A percentile compares a stretch with the other conserved stretches of the same genome.
These are phyloP conservation scores for Protobothrops mucrosquamatus DNA, from an alignment of 2,113 vertebrate species.

Conservation along the genomic window DNA sequence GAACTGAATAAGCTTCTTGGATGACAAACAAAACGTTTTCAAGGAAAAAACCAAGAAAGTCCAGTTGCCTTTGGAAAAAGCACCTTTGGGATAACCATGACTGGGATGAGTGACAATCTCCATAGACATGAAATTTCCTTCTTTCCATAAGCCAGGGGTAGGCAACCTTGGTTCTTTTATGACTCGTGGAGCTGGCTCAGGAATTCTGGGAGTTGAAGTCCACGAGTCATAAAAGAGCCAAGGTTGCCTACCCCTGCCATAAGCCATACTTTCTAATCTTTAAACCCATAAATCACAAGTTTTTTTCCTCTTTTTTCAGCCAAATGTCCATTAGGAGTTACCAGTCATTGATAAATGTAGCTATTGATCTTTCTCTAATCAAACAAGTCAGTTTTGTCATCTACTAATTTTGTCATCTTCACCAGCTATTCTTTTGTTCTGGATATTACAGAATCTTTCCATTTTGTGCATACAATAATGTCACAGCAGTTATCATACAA, in stretches of 20 bases:
- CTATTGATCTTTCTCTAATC: not conserved
- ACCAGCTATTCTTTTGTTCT: not conserved
- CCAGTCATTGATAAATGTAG: not conserved
- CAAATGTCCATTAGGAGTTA: not conserved
- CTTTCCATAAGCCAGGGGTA: not conserved
- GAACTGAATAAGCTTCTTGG: too few relatives aligned
- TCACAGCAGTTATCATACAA: not conserved
- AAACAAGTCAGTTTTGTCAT: not conserved
- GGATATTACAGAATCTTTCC: not conserved
- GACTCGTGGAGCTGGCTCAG: too few relatives aligned
- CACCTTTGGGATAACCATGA: not conserved
- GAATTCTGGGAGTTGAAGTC: too few relatives aligned
- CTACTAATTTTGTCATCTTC: not conserved
- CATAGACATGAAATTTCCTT: not conserved
- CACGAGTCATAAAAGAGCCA: too few relatives aligned
- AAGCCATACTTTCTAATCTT: not conserved
- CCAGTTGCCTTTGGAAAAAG: not conserved
- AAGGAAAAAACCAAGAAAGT: too few relatives aligned
- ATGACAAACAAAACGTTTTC: too few relatives aligned
- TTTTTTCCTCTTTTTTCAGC: not conserved
- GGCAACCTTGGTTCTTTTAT: too few relatives aligned
- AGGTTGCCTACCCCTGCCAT: not conserved
- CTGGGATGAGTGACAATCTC: not conserved
- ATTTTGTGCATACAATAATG: not conserved
- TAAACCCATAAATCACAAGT: not conserved